phyloP scores from a whole-genome alignment of 2,113 vertebrate species.

The Nestor notabilis region DNA sequence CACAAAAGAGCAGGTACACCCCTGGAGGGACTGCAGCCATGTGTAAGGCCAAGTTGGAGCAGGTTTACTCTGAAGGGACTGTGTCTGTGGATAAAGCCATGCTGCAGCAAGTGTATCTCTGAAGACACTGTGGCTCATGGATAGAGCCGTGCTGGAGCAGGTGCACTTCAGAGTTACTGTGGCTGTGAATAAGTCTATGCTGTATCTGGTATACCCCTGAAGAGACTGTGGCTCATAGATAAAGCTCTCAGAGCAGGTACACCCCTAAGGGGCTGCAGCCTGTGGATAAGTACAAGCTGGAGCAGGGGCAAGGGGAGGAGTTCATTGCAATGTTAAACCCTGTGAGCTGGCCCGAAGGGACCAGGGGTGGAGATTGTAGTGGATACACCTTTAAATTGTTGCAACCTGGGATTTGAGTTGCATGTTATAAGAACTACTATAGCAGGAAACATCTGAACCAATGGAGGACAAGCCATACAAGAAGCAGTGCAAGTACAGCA shows the following conservation, averaged over 20 bases:
- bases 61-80: not conserved
- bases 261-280: not conserved
- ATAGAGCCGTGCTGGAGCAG: not conserved
- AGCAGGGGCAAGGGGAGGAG: not conserved
- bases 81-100: not conserved
- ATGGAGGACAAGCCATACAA: not conserved
- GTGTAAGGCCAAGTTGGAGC: not conserved
- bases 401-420: not conserved
- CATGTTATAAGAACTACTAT: not conserved
- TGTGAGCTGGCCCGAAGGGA: not conserved
- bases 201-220: not conserved
- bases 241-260: not conserved
- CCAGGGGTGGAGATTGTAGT: not conserved
- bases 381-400: not conserved
- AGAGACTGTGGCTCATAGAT: not conserved
- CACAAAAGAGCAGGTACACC: not conserved
- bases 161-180: not conserved
- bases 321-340: not conserved
- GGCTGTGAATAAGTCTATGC: not conserved
- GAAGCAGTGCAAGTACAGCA: not conserved
- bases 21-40: not conserved
- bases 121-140: not conserved
- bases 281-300: not conserved
- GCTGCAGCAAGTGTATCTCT: not conserved
- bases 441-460: not conserved